A percentile compares a stretch with the other conserved stretches of the same genome.
phyloP scores from a whole-genome alignment of 1,140 invertebrate species.

The Drosophila asahinai region DNA sequence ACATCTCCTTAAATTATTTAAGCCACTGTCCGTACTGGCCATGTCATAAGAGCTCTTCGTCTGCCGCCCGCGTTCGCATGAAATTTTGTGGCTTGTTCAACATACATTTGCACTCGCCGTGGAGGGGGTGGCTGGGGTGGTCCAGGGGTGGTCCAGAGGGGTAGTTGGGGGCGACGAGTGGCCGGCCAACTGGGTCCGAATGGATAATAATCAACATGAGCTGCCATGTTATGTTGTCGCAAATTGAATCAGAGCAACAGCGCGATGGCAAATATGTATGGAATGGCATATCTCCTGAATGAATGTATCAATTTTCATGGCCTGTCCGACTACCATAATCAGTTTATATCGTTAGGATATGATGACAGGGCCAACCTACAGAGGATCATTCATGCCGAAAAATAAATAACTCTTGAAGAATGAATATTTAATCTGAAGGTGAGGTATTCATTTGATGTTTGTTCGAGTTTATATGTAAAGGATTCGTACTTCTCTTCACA shows the following conservation, averaged over 20 bases:
- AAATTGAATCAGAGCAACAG: conserved; percentile 75
- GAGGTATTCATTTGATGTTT: background rate
- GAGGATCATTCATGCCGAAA: too few relatives aligned
- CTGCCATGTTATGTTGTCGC: conserved; percentile 77
- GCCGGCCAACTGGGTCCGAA: conserved; percentile 40
- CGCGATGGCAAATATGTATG: conserved; percentile 32
- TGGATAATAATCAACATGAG: conserved; percentile 80
- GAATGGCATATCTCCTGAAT: conserved; percentile 30
- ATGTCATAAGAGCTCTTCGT: conserved; percentile 60
- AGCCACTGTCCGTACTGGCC: conserved; percentile 30
- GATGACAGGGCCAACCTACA: background rate
- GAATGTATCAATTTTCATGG: conserved; percentile 74
- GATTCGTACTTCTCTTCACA: too few relatives aligned
- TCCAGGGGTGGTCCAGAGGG: conserved; percentile 1
- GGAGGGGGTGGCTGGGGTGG: background rate
- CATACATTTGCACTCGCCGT: conserved; percentile 69
- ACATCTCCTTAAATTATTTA: background rate
- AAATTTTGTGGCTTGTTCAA: conserved; percentile 82
- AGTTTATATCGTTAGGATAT: conserved; percentile 46
- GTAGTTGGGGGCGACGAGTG: conserved; percentile 8
- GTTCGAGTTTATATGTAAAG: too few relatives aligned
- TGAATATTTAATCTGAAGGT: background rate
- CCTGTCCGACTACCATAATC: conserved; percentile 48
- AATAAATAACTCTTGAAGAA: background rate
- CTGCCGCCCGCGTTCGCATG: conserved; percentile 54